A percentile compares a stretch with the other conserved stretches of the same genome.
phyloP scores from a whole-genome alignment of 2,113 vertebrate species.

The Lamprologus tigripictilis region DNA sequence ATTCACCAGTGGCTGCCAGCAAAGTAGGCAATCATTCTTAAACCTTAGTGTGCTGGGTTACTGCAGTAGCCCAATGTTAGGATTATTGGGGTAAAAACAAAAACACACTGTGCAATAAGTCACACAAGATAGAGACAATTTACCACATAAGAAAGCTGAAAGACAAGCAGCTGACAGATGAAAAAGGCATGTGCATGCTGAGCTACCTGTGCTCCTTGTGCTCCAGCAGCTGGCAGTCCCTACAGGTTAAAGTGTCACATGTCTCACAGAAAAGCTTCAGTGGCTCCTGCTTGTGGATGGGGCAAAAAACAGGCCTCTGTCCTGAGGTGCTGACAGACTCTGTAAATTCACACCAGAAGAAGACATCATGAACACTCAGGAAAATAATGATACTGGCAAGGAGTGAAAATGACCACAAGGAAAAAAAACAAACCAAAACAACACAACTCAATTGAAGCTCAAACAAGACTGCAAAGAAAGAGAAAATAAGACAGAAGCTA shows the following conservation, averaged over 20 bases:
- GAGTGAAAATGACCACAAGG: neutral
- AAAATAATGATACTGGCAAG: neutral
- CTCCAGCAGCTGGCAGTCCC: constrained; percentile 95
- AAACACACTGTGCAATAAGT: neutral
- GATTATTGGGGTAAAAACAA: neutral
- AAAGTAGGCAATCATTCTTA: neutral
- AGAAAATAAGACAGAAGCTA: neutral
- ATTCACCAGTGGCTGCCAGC: neutral
- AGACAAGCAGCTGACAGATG: neutral
- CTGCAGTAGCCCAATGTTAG: neutral
- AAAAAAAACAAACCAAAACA: neutral
- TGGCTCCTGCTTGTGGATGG: constrained; percentile 95
- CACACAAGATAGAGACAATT: neutral
- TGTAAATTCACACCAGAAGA: constrained; percentile 48
- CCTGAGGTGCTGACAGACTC: constrained; percentile 86
- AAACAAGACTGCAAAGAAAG: neutral
- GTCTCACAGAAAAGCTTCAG: constrained; percentile 98
- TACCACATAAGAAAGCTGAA: neutral
- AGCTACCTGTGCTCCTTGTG: constrained; percentile 97
- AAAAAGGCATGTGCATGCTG: neutral
- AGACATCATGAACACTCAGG: neutral
- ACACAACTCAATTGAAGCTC: neutral
- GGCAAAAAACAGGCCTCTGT: constrained; percentile 95
- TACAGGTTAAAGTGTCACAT: constrained; percentile 94
- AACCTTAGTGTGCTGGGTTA: neutral